Conservation (phyloP, 2,797 vertebrate genomes). For the Sorex maritimensis region DNA sequence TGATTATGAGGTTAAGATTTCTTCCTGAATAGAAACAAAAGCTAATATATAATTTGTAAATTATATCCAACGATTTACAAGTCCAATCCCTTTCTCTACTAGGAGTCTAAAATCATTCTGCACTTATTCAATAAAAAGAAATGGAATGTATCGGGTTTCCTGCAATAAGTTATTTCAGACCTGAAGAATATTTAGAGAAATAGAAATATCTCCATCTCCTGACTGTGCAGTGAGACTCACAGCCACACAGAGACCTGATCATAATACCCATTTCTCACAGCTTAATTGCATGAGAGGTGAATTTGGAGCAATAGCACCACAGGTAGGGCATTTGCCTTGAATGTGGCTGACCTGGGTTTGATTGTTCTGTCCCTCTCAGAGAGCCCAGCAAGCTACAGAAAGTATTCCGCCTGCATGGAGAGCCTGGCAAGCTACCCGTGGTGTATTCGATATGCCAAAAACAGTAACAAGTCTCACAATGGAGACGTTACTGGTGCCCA, state of each 20-base stretch:
- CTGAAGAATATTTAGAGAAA: background rate
- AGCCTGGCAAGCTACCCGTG: too few relatives aligned
- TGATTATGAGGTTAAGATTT: conserved; percentile 63
- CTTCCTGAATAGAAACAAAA: conserved; percentile 60
- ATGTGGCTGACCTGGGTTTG: too few relatives aligned
- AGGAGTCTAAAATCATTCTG: conserved; percentile 26
- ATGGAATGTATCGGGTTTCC: conserved; percentile 47
- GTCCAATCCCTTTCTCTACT: conserved; percentile 14
- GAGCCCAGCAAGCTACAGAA: too few relatives aligned
- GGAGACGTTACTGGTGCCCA: too few relatives aligned
- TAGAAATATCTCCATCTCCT: background rate
- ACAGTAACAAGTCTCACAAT: too few relatives aligned
- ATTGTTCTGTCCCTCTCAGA: too few relatives aligned
- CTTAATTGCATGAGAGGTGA: background rate
- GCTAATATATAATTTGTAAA: conserved; percentile 66
- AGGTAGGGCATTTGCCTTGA: too few relatives aligned
- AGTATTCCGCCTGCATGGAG: too few relatives aligned
- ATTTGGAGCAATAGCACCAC: background rate
- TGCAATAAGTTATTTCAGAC: background rate
- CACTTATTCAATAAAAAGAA: conserved; percentile 70
- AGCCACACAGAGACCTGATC: background rate
- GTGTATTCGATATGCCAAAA: too few relatives aligned
- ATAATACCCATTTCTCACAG: background rate
- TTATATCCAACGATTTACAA: conserved; percentile 50
- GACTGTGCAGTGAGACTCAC: background rate